These are phyloP conservation scores for Polyodon spathula DNA, from an alignment of 2,113 vertebrate species.

Conservation along the genomic window DNA sequence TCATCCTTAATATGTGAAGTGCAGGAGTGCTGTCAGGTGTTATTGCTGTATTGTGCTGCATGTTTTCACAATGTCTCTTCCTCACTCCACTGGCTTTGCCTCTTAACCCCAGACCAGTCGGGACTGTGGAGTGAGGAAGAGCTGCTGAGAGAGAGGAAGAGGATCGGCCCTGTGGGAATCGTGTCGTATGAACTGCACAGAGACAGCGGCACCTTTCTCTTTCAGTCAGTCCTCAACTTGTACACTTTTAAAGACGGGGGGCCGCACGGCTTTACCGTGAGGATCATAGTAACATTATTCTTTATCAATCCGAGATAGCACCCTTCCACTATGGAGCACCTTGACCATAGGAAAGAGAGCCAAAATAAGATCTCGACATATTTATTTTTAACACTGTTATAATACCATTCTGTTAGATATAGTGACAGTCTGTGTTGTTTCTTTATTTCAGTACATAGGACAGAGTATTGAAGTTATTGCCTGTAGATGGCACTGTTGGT, in stretches of 20 bases:
- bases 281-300: conserved; percentile 5
- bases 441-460: no score
- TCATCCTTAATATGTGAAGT: no score
- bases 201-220: conserved; percentile 64
- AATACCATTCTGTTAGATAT: no score
- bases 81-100: neutral
- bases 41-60: no score
- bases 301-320: neutral
- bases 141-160: conserved; percentile 63
- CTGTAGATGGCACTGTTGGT: no score
- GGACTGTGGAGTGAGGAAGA: conserved; percentile 71
- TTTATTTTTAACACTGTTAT: conserved; percentile 8
- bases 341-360: no score
- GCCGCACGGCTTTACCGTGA: conserved; percentile 65
- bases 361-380: no score
- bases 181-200: conserved; percentile 66
- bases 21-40: no score
- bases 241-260: conserved; percentile 66
- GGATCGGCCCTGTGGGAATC: conserved; percentile 64
- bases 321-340: no score
- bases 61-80: no score
- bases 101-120: conserved; percentile 46
- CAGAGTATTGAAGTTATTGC: no score
- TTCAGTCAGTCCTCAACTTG: conserved; percentile 60
- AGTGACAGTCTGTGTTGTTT: no score